Evolutionary conservation across 2,797 vertebrate genomes (phyloP).

Genomic region (Eulemur coronatus): DNA sequence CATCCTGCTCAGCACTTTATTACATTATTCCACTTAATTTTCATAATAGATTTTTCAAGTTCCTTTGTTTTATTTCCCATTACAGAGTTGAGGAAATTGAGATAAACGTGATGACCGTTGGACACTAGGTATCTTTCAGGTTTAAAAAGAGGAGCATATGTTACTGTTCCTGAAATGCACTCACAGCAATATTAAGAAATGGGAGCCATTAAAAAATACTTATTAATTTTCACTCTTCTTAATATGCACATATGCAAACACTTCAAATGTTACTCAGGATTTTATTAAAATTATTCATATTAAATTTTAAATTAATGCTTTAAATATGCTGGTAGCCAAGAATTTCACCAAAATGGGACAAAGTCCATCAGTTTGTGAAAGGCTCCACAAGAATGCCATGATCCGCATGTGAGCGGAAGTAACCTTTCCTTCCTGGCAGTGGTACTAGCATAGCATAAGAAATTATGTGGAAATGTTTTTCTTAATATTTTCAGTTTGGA

Average conservation of each 20-base stretch:
- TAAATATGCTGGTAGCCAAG: not conserved
- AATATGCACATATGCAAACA: not conserved
- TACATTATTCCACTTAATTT: not conserved
- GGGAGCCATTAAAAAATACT: not conserved
- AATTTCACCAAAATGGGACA: not conserved
- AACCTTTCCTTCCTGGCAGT: not conserved
- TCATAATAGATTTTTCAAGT: constrained; percentile 2
- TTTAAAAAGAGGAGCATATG: not conserved
- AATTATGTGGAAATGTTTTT: not conserved
- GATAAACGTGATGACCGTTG: not conserved
- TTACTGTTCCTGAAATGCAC: not conserved
- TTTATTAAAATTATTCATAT: not conserved
- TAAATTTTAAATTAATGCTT: not conserved
- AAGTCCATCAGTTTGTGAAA: not conserved
- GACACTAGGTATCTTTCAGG: not conserved
- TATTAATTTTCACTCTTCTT: not conserved
- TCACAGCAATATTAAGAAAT: not conserved
- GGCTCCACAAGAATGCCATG: not conserved
- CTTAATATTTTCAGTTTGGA: not conserved
- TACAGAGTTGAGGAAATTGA: constrained; percentile 7
- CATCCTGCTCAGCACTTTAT: not conserved
- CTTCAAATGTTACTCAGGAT: not conserved
- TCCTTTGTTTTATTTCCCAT: not conserved
- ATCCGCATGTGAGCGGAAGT: not conserved
- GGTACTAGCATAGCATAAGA: not conserved